Evolutionary conservation across 2,113 vertebrate genomes (phyloP).

Genomic region (Perca schrenkii): DNA sequence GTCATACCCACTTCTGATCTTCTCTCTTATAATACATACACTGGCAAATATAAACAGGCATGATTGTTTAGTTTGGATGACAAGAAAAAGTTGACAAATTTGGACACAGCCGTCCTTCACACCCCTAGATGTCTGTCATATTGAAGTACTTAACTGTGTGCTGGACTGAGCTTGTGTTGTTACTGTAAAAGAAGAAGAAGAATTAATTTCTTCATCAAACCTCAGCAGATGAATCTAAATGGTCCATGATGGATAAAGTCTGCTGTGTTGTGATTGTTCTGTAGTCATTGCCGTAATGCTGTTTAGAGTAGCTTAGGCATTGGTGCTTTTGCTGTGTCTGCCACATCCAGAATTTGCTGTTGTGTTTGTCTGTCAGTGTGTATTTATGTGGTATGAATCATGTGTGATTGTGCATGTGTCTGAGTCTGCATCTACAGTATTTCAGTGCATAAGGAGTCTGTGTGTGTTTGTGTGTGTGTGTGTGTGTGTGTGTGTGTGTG

Average conservation of each 20-base stretch:
- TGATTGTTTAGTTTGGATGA: background rate
- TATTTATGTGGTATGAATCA: conserved; percentile 46
- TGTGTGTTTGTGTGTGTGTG: conserved; percentile 2
- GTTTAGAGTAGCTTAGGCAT: conserved; percentile 25
- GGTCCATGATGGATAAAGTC: conserved; percentile 24
- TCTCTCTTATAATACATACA: background rate
- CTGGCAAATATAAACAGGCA: background rate
- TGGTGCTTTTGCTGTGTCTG: conserved; percentile 1
- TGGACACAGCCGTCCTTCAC: background rate
- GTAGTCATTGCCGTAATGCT: conserved; percentile 3
- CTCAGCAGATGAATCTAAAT: conserved; percentile 41
- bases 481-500: background rate
- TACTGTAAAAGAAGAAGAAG: background rate
- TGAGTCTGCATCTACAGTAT: conserved; percentile 21
- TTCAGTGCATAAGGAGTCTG: background rate
- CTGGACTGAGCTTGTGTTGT: conserved; percentile 6
- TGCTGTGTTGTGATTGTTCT: conserved; percentile 35
- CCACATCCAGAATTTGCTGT: conserved; percentile 32
- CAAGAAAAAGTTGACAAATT: background rate
- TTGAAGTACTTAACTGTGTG: background rate
- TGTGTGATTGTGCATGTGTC: conserved; percentile 32
- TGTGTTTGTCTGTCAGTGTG: conserved; percentile 5
- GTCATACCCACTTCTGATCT: background rate
- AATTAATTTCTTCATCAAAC: conserved; percentile 27
- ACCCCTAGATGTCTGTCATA: conserved; percentile 46